Percentiles rank a stretch among this genome's conserved stretches.
Conservation (phyloP, 1,140 invertebrate genomes). For the Himalopsyche phryganea region DNA sequence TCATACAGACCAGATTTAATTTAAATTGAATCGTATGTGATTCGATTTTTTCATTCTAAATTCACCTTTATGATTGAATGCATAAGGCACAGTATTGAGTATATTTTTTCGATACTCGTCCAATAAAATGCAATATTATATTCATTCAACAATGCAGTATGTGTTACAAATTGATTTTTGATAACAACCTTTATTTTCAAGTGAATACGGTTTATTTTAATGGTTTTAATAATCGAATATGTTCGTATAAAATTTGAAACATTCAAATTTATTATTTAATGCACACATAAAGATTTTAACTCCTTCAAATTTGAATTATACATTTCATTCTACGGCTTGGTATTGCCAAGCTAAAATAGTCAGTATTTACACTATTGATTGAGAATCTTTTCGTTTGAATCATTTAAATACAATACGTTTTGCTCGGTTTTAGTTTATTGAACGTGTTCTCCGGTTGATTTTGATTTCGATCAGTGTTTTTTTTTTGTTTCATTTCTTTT, state of each 20-base stretch:
- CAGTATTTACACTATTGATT: neutral
- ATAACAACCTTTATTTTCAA: too few species aligned
- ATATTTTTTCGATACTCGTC: too few species aligned
- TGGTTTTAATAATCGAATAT: too few species aligned
- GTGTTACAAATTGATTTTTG: too few species aligned
- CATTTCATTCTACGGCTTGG: neutral
- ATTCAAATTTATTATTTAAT: slow-evolving; percentile 23
- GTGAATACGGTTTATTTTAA: too few species aligned
- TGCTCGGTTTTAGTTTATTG: neutral
- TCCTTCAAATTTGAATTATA: slow-evolving; percentile 22
- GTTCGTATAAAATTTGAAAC: neutral
- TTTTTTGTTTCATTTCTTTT: slow-evolving; percentile 3
- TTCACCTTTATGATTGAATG: too few species aligned
- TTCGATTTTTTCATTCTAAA: too few species aligned
- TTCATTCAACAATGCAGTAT: too few species aligned
- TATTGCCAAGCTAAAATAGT: neutral
- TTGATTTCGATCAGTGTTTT: neutral
- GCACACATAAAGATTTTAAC: slow-evolving; percentile 17
- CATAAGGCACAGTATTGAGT: too few species aligned
- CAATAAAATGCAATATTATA: too few species aligned
- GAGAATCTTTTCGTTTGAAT: neutral
- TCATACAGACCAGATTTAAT: slow-evolving; percentile 10
- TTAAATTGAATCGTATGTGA: neutral
- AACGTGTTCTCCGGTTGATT: neutral
- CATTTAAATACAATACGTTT: neutral